Percentiles rank a stretch among this genome's conserved stretches.
These are phyloP conservation scores for Oophaga pumilio DNA, from an alignment of 2,113 vertebrate genomes.

Conservation along the genomic window DNA sequence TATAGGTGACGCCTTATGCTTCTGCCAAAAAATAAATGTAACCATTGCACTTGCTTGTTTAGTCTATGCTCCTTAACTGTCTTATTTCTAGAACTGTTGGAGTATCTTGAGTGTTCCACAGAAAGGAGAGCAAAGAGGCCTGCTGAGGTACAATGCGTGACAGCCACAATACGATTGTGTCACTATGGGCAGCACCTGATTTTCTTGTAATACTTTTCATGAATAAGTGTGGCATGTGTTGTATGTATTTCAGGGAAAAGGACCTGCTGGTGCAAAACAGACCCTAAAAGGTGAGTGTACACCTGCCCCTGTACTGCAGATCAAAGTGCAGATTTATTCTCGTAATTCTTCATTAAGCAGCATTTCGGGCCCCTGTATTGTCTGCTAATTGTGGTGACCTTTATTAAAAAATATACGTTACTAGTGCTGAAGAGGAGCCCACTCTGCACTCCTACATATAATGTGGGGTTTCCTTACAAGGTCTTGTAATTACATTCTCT, in stretches of 20 bases:
- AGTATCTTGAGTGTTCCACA: background rate
- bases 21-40: background rate
- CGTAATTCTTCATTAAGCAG: background rate
- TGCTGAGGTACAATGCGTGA: background rate
- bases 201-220: background rate
- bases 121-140: background rate
- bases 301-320: background rate
- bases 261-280: background rate
- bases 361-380: background rate
- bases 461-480: background rate
- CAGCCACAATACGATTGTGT: background rate
- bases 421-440: background rate
- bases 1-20: background rate
- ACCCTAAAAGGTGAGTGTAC: background rate
- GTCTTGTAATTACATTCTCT: background rate
- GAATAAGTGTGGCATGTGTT: background rate
- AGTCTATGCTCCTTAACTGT: background rate
- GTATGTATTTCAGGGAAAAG: background rate
- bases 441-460: background rate
- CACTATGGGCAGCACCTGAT: background rate
- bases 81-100: slow-evolving; percentile 9
- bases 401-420: background rate
- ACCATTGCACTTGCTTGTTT: no score
- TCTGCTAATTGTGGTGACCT: background rate
- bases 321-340: background rate